Evolutionary conservation across 2,888 invertebrate genomes (phyloP).

Genomic region (Lasioglossum pauxillum): DNA sequence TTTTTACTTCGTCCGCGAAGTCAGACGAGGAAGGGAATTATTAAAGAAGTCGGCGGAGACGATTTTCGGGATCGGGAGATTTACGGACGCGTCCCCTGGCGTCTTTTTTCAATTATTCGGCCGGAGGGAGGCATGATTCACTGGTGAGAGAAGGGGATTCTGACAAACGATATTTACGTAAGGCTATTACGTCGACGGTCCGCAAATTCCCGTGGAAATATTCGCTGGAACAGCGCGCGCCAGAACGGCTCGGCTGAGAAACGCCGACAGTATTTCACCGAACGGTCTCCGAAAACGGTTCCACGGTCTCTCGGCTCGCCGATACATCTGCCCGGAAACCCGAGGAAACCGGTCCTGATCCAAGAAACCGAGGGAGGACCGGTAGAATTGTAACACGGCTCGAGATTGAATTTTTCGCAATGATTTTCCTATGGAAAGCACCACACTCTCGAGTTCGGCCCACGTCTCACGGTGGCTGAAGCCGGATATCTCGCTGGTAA

Average conservation of each 20-base stretch:
- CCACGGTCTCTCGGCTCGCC: not conserved
- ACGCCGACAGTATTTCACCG: slow-evolving; percentile 31
- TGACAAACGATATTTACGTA: slow-evolving; percentile 33
- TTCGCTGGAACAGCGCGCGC: slow-evolving; percentile 20
- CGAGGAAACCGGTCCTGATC: not conserved
- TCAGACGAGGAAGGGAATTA: slow-evolving; percentile 15
- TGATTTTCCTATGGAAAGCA: slow-evolving; percentile 1
- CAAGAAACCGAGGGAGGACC: not conserved
- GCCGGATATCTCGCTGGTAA: not conserved
- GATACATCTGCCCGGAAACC: not conserved
- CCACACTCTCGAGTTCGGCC: not conserved
- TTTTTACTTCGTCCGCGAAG: not conserved
- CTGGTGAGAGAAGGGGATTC: not conserved
- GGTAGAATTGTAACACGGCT: not conserved
- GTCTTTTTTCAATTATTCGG: slow-evolving; percentile 6
- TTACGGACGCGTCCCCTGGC: not conserved
- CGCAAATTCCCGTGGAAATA: slow-evolving; percentile 24
- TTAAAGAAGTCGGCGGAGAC: not conserved
- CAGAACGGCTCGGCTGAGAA: slow-evolving; percentile 20
- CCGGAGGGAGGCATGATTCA: not conserved
- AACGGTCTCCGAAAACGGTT: slow-evolving; percentile 10
- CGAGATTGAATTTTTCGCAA: slow-evolving; percentile 22
- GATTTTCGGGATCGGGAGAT: not conserved
- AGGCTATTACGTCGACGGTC: slow-evolving; percentile 21
- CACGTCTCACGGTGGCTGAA: not conserved